Evolutionary conservation across 1,140 invertebrate genomes (phyloP).

Genomic region (Brachionus plicatilis): DNA sequence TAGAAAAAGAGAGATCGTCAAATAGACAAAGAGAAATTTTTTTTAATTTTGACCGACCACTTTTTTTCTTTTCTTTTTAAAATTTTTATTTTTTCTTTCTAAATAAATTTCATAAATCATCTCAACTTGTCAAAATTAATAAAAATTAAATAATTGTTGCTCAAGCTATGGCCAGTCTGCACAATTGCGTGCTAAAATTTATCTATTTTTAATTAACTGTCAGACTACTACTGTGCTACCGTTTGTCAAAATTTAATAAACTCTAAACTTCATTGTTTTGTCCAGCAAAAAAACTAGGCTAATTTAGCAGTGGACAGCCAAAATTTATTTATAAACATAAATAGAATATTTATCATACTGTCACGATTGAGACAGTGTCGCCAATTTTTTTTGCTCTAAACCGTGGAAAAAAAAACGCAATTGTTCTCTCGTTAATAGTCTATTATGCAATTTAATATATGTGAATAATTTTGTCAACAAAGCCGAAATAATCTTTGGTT

Average conservation of each 20-base stretch:
- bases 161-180: background rate
- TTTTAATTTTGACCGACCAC: background rate
- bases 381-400: background rate
- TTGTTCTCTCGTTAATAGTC: background rate
- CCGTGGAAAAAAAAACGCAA: background rate
- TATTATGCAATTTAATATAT: background rate
- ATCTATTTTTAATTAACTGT: background rate
- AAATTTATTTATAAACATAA: background rate
- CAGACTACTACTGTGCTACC: background rate
- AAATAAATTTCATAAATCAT: constrained; percentile 22
- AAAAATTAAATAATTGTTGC: background rate
- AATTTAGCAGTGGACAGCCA: background rate
- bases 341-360: background rate
- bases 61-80: background rate
- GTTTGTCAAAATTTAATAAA: constrained; percentile 16
- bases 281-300: background rate
- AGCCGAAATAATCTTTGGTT: background rate
- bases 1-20: background rate
- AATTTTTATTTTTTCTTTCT: background rate
- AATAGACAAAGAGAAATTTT: background rate
- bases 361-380: background rate
- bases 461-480: background rate
- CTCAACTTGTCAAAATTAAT: background rate
- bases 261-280: background rate
- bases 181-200: background rate